phyloP scores from a whole-genome alignment of 2,888 invertebrate species.

The Eurytoma californica region DNA sequence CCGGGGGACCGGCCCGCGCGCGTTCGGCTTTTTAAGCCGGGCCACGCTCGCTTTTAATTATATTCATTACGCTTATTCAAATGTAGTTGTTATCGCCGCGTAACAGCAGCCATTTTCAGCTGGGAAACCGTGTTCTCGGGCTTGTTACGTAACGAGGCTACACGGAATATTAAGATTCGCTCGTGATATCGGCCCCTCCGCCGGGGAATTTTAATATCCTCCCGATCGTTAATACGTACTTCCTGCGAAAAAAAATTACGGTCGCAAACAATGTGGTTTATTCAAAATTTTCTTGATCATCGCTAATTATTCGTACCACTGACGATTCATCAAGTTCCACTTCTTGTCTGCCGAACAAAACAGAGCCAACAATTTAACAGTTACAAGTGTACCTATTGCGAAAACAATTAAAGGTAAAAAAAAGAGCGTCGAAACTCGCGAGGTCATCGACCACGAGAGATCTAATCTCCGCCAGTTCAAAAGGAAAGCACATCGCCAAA shows the following conservation, averaged over 20 bases:
- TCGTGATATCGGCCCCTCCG: not conserved
- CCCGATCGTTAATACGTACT: too few relatives aligned
- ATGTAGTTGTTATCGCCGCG: slow-evolving; percentile 39
- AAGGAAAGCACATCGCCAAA: not conserved
- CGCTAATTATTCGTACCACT: too few relatives aligned
- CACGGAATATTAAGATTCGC: slow-evolving; percentile 26
- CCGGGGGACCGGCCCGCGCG: too few relatives aligned
- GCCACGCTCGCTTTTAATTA: slow-evolving; percentile 29
- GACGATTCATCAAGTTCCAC: too few relatives aligned
- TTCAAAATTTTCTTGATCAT: too few relatives aligned
- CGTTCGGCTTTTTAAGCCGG: slow-evolving; percentile 31
- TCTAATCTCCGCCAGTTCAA: not conserved
- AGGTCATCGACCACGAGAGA: not conserved
- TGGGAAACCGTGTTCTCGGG: slow-evolving; percentile 11
- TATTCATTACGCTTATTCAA: slow-evolving; percentile 47
- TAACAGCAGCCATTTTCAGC: slow-evolving; percentile 20
- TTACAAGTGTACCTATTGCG: too few relatives aligned
- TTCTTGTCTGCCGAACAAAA: too few relatives aligned
- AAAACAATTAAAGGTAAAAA: too few relatives aligned
- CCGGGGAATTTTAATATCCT: too few relatives aligned
- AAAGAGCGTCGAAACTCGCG: not conserved
- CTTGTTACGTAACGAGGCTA: slow-evolving; percentile 22
- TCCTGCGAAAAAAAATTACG: too few relatives aligned
- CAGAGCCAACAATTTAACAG: too few relatives aligned
- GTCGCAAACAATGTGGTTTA: too few relatives aligned